Evolutionary conservation across 2,888 invertebrate species (phyloP), one percentile per base, ranked within the genome.

Genomic region (Neria commutata): DNA sequence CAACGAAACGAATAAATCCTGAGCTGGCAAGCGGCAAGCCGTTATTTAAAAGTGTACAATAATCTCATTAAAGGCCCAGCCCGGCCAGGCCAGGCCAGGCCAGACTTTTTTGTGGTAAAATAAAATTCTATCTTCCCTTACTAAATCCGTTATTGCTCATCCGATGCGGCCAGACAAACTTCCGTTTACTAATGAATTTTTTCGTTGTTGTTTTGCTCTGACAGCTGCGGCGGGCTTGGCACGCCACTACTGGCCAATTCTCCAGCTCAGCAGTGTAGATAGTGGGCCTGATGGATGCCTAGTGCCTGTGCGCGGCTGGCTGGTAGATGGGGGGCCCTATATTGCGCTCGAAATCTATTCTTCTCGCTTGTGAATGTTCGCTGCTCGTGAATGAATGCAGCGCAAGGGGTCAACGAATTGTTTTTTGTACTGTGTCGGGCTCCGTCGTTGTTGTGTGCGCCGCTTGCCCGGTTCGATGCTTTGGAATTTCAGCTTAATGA

Each of bases 401-500:
- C 29, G 29, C 11, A 11, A 29, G 29, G 11, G 29, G 29, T 29
- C 29, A 29, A 29, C 11, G 29, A 8, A 29, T 29, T 29, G 11
- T 29, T n/a, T n/a, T 37, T 5, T 37, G 8, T 37, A n/a, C 4
- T 37, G 8, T 37, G 37, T 37, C 4, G 11, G 6, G 37, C n/a
- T 37, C n/a, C 3, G 37, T 4, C 6, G 3, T 29, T n/a, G 19
- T 49, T 11, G 6, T 19, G 34, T 16, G 24, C 16, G 55, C 24
- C 26, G 37, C 8, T 14, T 45, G 21, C 4, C 45, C 34, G 54
- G 33, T 53, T 34, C 29, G 48, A 34, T 52, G 46, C 53, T 58
- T 24, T 33, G 21, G 46, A 51, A n/a, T 48, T 37, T 42, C 53
- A 53, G 62, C 61, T 60, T 63, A 63, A 58, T 64, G 66, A 64